phyloP scores from a whole-genome alignment of 2,113 vertebrate genomes.

The Pungitius pungitius region DNA sequence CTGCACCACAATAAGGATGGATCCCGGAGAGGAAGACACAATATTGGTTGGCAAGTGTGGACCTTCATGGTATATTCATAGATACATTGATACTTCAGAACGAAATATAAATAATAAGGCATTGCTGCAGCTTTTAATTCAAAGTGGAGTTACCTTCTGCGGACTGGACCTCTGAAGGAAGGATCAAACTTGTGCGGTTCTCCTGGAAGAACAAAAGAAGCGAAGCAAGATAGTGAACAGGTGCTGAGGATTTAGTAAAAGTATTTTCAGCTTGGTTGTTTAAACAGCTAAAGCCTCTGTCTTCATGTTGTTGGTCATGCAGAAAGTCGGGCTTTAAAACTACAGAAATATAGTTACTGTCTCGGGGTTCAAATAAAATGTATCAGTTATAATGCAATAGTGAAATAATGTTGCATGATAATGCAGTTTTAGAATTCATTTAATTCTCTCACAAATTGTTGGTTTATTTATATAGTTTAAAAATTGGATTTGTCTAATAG shows the following conservation, averaged over 20 bases:
- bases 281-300: not conserved
- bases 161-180: slow-evolving; percentile 61
- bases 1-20: too few species aligned
- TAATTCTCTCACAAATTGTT: too few species aligned
- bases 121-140: not conserved
- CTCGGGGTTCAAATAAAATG: too few species aligned
- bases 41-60: too few species aligned
- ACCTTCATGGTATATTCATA: too few species aligned
- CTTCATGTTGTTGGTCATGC: not conserved
- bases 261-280: not conserved
- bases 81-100: not conserved
- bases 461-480: too few species aligned
- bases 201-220: slow-evolving; percentile 35
- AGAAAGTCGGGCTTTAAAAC: not conserved
- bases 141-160: slow-evolving; percentile 43
- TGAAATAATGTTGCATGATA: too few species aligned
- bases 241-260: not conserved
- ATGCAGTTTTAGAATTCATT: too few species aligned
- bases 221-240: not conserved
- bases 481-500: too few species aligned
- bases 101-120: not conserved
- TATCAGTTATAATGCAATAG: too few species aligned
- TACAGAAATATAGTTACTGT: too few species aligned
- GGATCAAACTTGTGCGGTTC: slow-evolving; percentile 57
- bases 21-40: too few species aligned